phyloP scores from a whole-genome alignment of 2,797 vertebrate genomes.

The Channallabes apus region DNA sequence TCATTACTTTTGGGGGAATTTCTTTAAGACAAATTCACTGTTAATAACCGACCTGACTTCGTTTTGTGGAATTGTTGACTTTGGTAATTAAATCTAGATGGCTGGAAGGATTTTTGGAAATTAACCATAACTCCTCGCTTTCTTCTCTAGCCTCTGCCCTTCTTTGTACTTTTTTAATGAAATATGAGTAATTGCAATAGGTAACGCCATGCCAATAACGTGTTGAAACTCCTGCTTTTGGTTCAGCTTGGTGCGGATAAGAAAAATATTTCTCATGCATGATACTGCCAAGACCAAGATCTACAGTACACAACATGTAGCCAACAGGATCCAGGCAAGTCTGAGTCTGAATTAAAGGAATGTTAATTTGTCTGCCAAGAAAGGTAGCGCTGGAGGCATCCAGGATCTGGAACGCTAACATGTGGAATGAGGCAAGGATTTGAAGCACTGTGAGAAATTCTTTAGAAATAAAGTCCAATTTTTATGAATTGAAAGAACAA shows the following conservation, averaged over 20 bases:
- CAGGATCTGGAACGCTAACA: slow-evolving; percentile 40
- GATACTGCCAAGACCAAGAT: slow-evolving; percentile 22
- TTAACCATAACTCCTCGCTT: slow-evolving; percentile 1
- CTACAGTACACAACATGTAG: slow-evolving; percentile 24
- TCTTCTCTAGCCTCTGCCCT: neutral
- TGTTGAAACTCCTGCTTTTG: slow-evolving; percentile 19
- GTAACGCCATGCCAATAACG: neutral
- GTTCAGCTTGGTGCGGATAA: neutral
- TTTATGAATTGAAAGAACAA: neutral
- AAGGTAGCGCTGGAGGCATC: slow-evolving; percentile 55
- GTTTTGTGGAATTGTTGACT: slow-evolving; percentile 1
- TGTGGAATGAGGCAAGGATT: neutral
- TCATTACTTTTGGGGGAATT: neutral
- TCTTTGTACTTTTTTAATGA: neutral
- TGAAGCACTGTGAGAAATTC: slow-evolving; percentile 30
- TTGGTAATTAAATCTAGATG: neutral
- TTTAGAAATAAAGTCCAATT: slow-evolving; percentile 36
- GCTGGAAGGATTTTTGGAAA: neutral
- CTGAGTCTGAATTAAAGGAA: slow-evolving; percentile 32
- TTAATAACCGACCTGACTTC: neutral
- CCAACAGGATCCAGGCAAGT: slow-evolving; percentile 64
- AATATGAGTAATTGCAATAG: neutral
- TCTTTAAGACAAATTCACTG: neutral
- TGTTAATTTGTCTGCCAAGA: slow-evolving; percentile 48
- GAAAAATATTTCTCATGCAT: neutral